Base-by-base conservation (phyloP, 2,888 invertebrate genomes). In the Agonopterix subpropinquella region DNA sequence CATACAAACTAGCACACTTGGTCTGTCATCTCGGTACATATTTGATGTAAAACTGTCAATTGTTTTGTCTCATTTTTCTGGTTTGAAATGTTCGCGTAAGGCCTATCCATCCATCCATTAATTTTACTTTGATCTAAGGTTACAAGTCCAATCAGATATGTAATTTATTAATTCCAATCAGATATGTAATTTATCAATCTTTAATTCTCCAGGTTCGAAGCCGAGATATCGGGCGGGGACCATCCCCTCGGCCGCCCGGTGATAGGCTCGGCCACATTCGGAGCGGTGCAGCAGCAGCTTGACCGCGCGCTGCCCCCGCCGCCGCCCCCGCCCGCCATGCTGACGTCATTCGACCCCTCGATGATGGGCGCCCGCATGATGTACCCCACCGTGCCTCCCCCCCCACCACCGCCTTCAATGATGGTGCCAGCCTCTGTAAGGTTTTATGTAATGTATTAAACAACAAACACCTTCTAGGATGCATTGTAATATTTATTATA, bases 201-300 rank as follows among this genome's bases (percentile, higher is more conserved):
- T 18, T 4, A 18, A 18, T 18, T 2, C 10, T 77, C n/a, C 61
- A 95, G 96, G 66, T 96, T 96, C 71, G 96, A 96, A 71, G 96
- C 96, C 1, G 96, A 96, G 86, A 96, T 96, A 61, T 93, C 95
- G 0, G 91, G 92, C 10, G 88, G 90, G 39, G 88, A 90, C 4
- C 84, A 87, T 37, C 87, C 89, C 9, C 28, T 28, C 1, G 86
- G 87, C 5, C 87, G 92, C 3, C 90, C 92, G 10, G 92, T 95
- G 41, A 94, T 95, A 43, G 93, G 93, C 0, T 90, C 92, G 1
- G 92, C 92, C 57, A 93, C 94, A 0, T 96, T 92, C 63, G 92
- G 89, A 46, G 92, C 91, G 53, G 92, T 93, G 1, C 93, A 93
- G 57, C 92, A 93, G 62, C 89, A 92, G 59, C 76, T 93, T 47